Percentiles rank a stretch among this genome's conserved stretches.
phyloP scores from a whole-genome alignment of 1,140 invertebrate species.

The Cydia strobilella region DNA sequence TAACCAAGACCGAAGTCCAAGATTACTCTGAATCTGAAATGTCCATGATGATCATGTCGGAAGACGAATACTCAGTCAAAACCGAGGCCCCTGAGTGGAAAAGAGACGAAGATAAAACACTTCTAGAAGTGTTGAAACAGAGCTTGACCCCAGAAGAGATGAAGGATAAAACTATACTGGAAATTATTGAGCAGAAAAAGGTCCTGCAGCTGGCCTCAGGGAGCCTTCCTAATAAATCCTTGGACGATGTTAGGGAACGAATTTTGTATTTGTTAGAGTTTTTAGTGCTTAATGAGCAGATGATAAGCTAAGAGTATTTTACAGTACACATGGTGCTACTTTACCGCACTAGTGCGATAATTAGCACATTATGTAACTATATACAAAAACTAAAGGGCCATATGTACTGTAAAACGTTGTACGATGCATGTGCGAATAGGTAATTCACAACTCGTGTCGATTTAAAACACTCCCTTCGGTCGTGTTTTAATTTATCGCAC shows the following conservation, averaged over 20 bases:
- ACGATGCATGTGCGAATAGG: no score
- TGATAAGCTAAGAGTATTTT: not conserved
- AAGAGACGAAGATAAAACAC: conserved; percentile 67
- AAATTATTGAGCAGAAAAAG: conserved; percentile 60
- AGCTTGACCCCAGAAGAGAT: conserved; percentile 49
- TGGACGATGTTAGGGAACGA: conserved; percentile 51
- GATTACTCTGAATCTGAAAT: conserved; percentile 33
- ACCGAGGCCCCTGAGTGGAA: conserved; percentile 57
- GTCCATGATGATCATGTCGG: conserved; percentile 45
- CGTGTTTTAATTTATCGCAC: no score
- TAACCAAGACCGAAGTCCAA: conserved; percentile 35
- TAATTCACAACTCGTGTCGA: no score
- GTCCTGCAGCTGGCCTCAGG: conserved; percentile 47
- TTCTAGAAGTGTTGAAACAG: conserved; percentile 61
- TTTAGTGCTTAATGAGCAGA: conserved; percentile 42
- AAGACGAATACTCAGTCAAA: conserved; percentile 50
- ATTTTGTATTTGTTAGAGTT: conserved; percentile 61
- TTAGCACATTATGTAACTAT: no score
- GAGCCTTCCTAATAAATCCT: conserved; percentile 50
- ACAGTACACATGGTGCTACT: no score
- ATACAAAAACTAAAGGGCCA: no score
- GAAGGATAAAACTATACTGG: conserved; percentile 57
- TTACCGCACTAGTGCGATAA: no score
- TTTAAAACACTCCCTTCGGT: no score
- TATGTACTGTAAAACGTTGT: no score